Percentiles rank a stretch among this genome's conserved stretches.
These are phyloP conservation scores for Osedax fenrisi DNA, from an alignment of 2,888 invertebrate species.

Conservation along the genomic window DNA sequence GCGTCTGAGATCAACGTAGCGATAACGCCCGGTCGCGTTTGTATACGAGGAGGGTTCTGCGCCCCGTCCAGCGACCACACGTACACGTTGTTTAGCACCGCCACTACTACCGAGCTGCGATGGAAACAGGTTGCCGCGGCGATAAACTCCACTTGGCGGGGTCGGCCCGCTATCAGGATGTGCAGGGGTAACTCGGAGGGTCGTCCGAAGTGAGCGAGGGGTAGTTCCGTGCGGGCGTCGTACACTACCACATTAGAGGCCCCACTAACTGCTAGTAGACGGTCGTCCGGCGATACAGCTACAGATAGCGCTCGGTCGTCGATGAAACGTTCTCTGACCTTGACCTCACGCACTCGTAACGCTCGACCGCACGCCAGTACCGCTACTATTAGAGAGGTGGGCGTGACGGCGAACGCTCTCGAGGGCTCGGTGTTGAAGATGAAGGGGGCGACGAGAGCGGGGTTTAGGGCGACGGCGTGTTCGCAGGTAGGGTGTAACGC, in stretches of 20 bases:
- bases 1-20: slow-evolving; percentile 39
- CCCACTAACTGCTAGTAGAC: slow-evolving; percentile 44
- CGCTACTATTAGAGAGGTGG: background rate
- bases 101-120: slow-evolving; percentile 39
- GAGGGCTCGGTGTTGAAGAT: background rate
- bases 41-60: slow-evolving; percentile 38
- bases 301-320: background rate
- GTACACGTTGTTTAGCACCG: slow-evolving; percentile 47
- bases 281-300: slow-evolving; percentile 38
- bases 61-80: slow-evolving; percentile 42
- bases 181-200: slow-evolving; percentile 44
- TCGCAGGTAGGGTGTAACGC: no score
- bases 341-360: background rate
- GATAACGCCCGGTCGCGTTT: slow-evolving; percentile 47
- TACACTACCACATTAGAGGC: slow-evolving; percentile 42
- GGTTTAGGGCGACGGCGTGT: no score
- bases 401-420: background rate
- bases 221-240: slow-evolving; percentile 40
- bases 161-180: slow-evolving; percentile 43
- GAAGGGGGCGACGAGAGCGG: background rate
- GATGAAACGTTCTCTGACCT: background rate
- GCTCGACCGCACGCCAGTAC: background rate
- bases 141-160: background rate
- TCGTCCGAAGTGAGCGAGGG: slow-evolving; percentile 40
- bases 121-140: no score